phyloP scores from a whole-genome alignment of 1,140 invertebrate species.

The Pogonomyrmex californicus region DNA sequence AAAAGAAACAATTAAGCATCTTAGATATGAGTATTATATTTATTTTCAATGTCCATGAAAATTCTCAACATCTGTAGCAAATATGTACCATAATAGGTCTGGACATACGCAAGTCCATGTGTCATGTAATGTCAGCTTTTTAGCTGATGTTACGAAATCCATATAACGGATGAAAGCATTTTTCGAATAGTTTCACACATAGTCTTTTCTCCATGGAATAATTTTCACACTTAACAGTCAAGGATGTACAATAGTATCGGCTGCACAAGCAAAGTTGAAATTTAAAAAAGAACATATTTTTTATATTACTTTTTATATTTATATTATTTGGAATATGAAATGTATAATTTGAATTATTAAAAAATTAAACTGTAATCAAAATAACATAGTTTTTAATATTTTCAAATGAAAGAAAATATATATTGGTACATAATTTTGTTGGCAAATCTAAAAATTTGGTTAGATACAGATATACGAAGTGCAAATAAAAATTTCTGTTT shows the following conservation, averaged over 20 bases:
- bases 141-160: neutral
- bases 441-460: too few species aligned
- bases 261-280: too few species aligned
- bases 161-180: neutral
- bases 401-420: neutral
- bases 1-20: neutral
- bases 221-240: neutral
- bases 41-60: neutral
- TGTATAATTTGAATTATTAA: too few species aligned
- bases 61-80: conserved; percentile 1
- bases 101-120: neutral
- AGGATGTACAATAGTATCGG: too few species aligned
- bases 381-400: too few species aligned
- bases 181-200: neutral
- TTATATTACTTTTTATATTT: too few species aligned
- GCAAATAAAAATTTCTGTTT: neutral
- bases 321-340: too few species aligned
- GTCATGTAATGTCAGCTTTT: neutral
- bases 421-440: too few species aligned
- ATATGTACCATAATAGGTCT: neutral
- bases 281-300: too few species aligned
- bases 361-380: too few species aligned
- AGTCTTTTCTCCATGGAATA: neutral
- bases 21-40: neutral
- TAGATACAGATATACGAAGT: too few species aligned